phyloP scores from a whole-genome alignment of 2,113 vertebrate species.

The Hoplias malabaricus region DNA sequence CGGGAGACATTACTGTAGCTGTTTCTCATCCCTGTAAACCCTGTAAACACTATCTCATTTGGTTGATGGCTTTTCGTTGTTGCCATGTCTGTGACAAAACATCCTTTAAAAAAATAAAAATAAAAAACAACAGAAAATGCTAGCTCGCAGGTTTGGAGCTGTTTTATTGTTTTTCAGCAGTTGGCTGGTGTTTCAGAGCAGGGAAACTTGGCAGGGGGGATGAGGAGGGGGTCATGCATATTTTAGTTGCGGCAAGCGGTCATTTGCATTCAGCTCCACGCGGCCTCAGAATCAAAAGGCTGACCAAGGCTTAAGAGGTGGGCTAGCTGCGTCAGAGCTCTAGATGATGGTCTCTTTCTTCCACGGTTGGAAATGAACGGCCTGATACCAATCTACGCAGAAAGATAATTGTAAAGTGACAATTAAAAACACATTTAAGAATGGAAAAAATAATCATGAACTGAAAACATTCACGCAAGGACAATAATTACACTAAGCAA shows the following conservation, averaged over 20 bases:
- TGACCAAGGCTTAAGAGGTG: slow-evolving; percentile 47
- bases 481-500: slow-evolving; percentile 54
- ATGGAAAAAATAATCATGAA: slow-evolving; percentile 44
- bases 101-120: slow-evolving; percentile 21
- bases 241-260: slow-evolving; percentile 32
- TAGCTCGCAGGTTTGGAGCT: slow-evolving; percentile 32
- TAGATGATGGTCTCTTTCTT: slow-evolving; percentile 26
- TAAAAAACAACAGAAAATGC: slow-evolving; percentile 10
- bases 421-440: slow-evolving; percentile 54
- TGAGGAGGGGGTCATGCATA: slow-evolving; percentile 27
- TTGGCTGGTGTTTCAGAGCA: slow-evolving; percentile 2
- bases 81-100: slow-evolving; percentile 50
- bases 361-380: slow-evolving; percentile 37
- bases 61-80: slow-evolving; percentile 51
- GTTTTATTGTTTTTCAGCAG: slow-evolving; percentile 45
- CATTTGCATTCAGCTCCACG: slow-evolving; percentile 43
- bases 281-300: slow-evolving; percentile 42
- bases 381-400: slow-evolving; percentile 45
- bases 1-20: slow-evolving; percentile 38
- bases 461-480: slow-evolving; percentile 43
- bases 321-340: slow-evolving; percentile 32
- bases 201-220: not conserved
- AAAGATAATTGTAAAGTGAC: slow-evolving; percentile 35
- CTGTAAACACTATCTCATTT: slow-evolving; percentile 57
- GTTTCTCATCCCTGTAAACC: slow-evolving; percentile 47